Percentiles rank a stretch among this genome's conserved stretches.
These are phyloP conservation scores for Saturnia pavonia DNA, from an alignment of 2,888 invertebrate species.

Conservation along the genomic window DNA sequence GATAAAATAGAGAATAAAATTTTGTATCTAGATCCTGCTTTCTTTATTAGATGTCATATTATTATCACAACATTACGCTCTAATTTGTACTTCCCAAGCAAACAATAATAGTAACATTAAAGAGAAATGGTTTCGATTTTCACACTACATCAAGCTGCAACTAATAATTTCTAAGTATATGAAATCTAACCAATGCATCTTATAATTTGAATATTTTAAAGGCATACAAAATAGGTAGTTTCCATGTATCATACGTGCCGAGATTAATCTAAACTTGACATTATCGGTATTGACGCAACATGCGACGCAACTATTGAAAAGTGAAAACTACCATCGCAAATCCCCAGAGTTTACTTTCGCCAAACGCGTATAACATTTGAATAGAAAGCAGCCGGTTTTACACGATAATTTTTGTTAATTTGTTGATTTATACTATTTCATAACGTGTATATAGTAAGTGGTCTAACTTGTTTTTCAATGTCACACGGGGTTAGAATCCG, in stretches of 20 bases:
- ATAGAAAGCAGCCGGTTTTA: constrained; percentile 21
- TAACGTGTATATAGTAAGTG: neutral
- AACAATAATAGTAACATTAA: too few species aligned
- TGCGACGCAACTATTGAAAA: constrained; percentile 9
- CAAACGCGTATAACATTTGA: constrained; percentile 18
- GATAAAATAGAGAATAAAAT: too few species aligned
- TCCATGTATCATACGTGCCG: neutral
- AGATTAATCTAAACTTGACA: constrained; percentile 3
- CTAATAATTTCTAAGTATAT: too few species aligned
- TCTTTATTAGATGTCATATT: too few species aligned
- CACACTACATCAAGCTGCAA: too few species aligned
- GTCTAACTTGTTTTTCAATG: constrained; percentile 10
- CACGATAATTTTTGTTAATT: constrained; percentile 12
- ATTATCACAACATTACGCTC: too few species aligned
- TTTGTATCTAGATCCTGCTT: too few species aligned
- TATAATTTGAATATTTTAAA: neutral
- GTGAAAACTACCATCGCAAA: constrained; percentile 7
- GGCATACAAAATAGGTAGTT: neutral
- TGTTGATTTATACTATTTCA: constrained; percentile 17
- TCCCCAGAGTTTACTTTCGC: constrained; percentile 6
- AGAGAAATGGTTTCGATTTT: too few species aligned
- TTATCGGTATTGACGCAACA: neutral
- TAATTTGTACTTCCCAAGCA: too few species aligned
- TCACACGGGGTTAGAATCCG: constrained; percentile 14
- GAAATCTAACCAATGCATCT: too few species aligned